A percentile compares a stretch with the other conserved stretches of the same genome.
Conservation (phyloP, 1,140 invertebrate genomes). For the Bicyclus anynana region DNA sequence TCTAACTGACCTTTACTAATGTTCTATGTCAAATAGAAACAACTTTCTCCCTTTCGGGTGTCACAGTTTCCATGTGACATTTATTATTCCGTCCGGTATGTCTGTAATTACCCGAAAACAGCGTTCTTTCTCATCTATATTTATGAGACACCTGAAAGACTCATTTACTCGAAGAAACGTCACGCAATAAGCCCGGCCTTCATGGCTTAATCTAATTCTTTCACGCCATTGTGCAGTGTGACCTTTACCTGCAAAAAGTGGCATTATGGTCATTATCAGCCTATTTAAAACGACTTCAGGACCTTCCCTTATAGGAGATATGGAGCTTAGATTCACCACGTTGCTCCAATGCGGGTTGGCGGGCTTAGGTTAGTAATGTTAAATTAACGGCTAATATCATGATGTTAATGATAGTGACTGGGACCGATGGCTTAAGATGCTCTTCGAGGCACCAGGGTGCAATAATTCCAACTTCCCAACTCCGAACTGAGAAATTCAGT, state of each 20-base stretch:
- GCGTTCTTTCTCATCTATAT: conserved; percentile 21
- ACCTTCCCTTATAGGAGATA: no score
- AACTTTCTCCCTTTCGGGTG: not conserved
- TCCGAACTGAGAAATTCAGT: no score
- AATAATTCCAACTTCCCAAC: no score
- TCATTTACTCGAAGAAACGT: conserved; percentile 13
- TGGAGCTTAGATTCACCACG: no score
- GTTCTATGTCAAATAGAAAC: not conserved
- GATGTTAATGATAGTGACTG: no score
- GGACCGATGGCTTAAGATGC: no score
- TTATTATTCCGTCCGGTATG: not conserved
- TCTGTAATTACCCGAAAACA: not conserved
- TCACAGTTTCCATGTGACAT: not conserved
- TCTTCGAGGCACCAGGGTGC: no score
- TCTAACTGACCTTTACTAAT: not conserved
- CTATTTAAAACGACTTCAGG: no score
- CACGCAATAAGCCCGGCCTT: not conserved
- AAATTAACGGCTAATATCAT: no score
- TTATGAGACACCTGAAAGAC: conserved; percentile 21
- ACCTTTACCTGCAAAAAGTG: not conserved
- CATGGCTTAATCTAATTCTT: not conserved
- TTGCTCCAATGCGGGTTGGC: no score
- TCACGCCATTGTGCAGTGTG: not conserved
- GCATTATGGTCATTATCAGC: not conserved
- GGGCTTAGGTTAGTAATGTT: no score